Base-by-base conservation (phyloP, 2,888 invertebrate genomes). In the Oscheius sp. region DNA sequence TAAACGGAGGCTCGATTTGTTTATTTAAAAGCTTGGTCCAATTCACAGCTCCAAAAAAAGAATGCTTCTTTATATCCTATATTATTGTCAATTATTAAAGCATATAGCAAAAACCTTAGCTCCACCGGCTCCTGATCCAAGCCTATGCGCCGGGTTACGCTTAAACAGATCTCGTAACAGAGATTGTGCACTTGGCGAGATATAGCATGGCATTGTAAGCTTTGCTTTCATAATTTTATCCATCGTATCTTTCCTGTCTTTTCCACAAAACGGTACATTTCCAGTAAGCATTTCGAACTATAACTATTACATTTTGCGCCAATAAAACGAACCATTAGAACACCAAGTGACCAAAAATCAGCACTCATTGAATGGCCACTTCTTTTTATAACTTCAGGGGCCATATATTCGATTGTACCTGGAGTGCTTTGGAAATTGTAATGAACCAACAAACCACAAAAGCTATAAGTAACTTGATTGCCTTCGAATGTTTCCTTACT, bases 311-410 rank as follows among this genome's bases (percentile, higher is more conserved):
- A 29, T 34, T 34, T 34, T 23, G 17, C 10, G 37, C 20, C n/a
- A 17, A 23, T 45, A 25, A 4, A 4, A 25, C 46, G 15, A 12
- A 93, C 93, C 95, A 96, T 95, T 73, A 96, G 90, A 46, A 96
- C 95, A 70, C 95, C 97, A 88, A 96, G 96, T 12, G 96, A 96
- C 98, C 98, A 98, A 96, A 98, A 98, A 88, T 98, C 98, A 3
- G 97, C 97, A 1, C 96, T 96, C 87, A 95, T 95, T 25, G 95
- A 94, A 87, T 99, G 98, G 0, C 98, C 98, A 88, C 93, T 93
- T 53, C 97, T 90, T 88, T 96, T 96, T 4, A 98, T 95, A 66
- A 98, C 96, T 89, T 99, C 96, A 0, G 98, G 97, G 3, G 97
- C 97, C 93, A 93, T 93, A 85, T 93, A 93, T 86, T 93, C 93